A percentile compares a stretch with the other conserved stretches of the same genome.
phyloP scores from a whole-genome alignment of 2,113 vertebrate genomes.

The Callipepla squamata region DNA sequence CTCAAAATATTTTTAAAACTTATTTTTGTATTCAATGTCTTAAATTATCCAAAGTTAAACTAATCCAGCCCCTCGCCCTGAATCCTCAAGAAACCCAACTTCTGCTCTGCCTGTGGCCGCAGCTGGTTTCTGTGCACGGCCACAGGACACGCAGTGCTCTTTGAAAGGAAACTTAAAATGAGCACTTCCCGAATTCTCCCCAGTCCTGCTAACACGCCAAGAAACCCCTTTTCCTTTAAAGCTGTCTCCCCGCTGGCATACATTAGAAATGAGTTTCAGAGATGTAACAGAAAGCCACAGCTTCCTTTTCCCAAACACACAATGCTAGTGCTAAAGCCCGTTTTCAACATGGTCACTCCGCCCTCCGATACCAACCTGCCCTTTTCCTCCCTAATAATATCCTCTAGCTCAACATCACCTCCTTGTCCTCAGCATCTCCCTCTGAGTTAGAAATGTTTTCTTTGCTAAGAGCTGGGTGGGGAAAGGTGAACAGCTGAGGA shows the following conservation, averaged over 20 bases:
- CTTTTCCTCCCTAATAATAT: neutral
- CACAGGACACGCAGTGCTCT: accelerated
- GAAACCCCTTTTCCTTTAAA: neutral
- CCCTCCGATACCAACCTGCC: neutral
- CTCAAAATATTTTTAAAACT: slow-evolving; percentile 66
- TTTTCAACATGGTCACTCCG: neutral
- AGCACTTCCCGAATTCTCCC: neutral
- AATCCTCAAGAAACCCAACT: slow-evolving; percentile 26
- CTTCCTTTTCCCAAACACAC: neutral
- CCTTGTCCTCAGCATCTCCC: neutral
- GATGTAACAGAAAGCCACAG: neutral
- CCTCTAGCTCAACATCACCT: neutral
- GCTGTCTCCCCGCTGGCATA: neutral
- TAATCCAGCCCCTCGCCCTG: neutral
- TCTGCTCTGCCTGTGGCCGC: neutral
- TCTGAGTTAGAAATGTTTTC: neutral
- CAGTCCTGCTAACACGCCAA: neutral
- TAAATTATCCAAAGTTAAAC: slow-evolving; percentile 44
- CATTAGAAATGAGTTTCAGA: neutral
- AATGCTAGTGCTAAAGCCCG: neutral
- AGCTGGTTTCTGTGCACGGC: neutral
- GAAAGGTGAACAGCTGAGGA: slow-evolving; percentile 38
- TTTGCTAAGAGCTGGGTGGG: neutral
- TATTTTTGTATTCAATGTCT: slow-evolving; percentile 41
- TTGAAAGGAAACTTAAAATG: slow-evolving; percentile 7